Base-by-base conservation (phyloP, 2,888 invertebrate genomes). In the Endotricha flammealis region DNA sequence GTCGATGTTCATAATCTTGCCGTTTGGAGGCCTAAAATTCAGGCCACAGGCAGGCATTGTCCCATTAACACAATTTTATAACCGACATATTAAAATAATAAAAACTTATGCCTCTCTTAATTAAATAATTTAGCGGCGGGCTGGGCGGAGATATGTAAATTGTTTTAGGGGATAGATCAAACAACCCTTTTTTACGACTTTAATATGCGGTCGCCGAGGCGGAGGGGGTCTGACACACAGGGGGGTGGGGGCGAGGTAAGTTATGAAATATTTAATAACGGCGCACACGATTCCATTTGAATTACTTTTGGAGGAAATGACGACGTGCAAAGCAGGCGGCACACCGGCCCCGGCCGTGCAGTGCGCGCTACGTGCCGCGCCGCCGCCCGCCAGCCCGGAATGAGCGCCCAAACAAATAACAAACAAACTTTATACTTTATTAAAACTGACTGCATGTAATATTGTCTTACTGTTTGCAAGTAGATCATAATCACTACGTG, bases 81-180 rank as follows among this genome's bases (percentile, higher is more conserved):
- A 68, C 77, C 75, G 68, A 83, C 85, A 85, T 86, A 86, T 86
- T 86, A 83, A 87, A 87, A 87, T 87, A 87, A 87, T 87, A 87
- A 87, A 87, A 87, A 87, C 87, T 87, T 87, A 87, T 85, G 87
- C 83, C 87, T 83, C 87, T 81, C 87, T 87, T 87, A 87, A 87
- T 87, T 87, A 87, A 87, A 87, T 87, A 87, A 87, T 87, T 87
- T 85, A 86, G 83, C 82, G 71, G 80, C 77, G 74, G 74, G 70
- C 72, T 75, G 79, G 76, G 79, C 79, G 78, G 80, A 83, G 87
- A 87, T 87, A 87, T 87, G 87, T 87, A 87, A 87, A 87, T 87
- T 87, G 87, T 87, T 87, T 86, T 81, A 82, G 81, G 85, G 87
- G 86, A 87, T 87, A 87, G 85, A 87, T 87, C 86, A 87, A 87